Evolutionary conservation across 2,888 invertebrate genomes (phyloP).

Genomic region (Lottia gigantea): DNA sequence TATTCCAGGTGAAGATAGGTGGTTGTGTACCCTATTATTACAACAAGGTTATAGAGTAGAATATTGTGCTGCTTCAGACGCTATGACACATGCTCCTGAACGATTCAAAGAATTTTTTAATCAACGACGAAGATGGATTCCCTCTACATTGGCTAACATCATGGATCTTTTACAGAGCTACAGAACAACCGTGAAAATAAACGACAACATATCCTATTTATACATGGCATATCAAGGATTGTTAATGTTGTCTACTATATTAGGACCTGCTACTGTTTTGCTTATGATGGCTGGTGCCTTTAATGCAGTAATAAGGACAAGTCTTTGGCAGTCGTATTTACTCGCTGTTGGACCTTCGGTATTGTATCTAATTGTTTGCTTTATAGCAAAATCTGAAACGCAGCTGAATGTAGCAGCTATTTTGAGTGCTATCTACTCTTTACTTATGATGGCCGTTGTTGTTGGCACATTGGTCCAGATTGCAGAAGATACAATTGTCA

Average conservation of each 20-base stretch:
- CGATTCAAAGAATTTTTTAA: conserved; percentile 96
- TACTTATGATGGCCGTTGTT: conserved; percentile 65
- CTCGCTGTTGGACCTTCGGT: conserved; percentile 54
- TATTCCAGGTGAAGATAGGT: conserved; percentile 88
- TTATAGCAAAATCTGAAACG: conserved; percentile 49
- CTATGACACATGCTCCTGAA: conserved; percentile 97
- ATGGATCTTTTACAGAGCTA: conserved; percentile 88
- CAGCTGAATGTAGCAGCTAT: conserved; percentile 60
- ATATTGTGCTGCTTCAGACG: conserved; percentile 98
- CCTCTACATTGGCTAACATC: conserved; percentile 97
- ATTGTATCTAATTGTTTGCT: conserved; percentile 58
- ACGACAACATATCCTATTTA: conserved; percentile 88
- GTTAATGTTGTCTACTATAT: conserved; percentile 44
- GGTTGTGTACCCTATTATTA: conserved; percentile 93
- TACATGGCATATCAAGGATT: conserved; percentile 58
- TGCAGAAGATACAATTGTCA: conserved; percentile 53
- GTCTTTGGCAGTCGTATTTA: conserved; percentile 56
- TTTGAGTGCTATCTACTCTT: conserved; percentile 56
- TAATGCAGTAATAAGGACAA: conserved; percentile 54
- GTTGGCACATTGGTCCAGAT: conserved; percentile 59
- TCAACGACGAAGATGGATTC: conserved; percentile 97
- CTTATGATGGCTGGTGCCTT: conserved; percentile 66
- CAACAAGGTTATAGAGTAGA: conserved; percentile 98
- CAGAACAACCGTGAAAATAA: conserved; percentile 92
- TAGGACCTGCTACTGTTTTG: conserved; percentile 60